Evolutionary conservation across 2,113 vertebrate genomes (phyloP), one percentile per base, ranked within the genome.

Genomic region (Synchiropus splendidus): DNA sequence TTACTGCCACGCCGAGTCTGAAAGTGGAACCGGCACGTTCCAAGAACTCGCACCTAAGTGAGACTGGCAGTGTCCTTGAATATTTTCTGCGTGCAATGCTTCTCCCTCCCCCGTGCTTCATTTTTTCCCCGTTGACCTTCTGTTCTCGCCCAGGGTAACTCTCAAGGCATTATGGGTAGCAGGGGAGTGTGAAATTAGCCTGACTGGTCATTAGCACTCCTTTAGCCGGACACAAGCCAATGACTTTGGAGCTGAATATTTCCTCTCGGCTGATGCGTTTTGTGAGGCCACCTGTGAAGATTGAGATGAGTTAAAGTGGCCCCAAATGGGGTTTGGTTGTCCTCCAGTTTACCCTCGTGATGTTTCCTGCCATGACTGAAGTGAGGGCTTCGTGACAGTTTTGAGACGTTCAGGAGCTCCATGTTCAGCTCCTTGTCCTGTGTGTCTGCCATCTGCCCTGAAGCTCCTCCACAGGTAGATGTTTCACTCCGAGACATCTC

Each of bases 171-270:
- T 64, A 51, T 58, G 64, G 51, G 62, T 75, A 67, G 77, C 75
- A 78, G 51, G 71, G 65, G 75, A 80, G 80, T 80, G 75, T 78
- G 77, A 78, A 77, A 78, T 82, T 78, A 77, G 62, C 67, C 75
- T 75, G 71, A 69, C 73, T 27, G 47, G 70, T 62, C 64, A 74
- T 54, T 67, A 71, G 52, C 47, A 58, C 12, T 36, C 48, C 60
- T 62, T 38, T 32, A 15, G 32, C 54, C 70, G 54, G 44, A 66
- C 39, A 61, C 56, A 53, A 46, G 61, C 54, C 54, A 57, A 64
- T 61, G 74, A 67, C 72, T 70, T 64, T 63, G 55, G 57, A 63
- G 70, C 54, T 51, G 32, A 10, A 47, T 55, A 64, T 58, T 27
- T 27, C 4, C 8, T 4, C 21, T 5, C 4, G 8, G 21, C 4